Conservation (phyloP, 2,113 vertebrate genomes). For the Cyprinus carpio region DNA sequence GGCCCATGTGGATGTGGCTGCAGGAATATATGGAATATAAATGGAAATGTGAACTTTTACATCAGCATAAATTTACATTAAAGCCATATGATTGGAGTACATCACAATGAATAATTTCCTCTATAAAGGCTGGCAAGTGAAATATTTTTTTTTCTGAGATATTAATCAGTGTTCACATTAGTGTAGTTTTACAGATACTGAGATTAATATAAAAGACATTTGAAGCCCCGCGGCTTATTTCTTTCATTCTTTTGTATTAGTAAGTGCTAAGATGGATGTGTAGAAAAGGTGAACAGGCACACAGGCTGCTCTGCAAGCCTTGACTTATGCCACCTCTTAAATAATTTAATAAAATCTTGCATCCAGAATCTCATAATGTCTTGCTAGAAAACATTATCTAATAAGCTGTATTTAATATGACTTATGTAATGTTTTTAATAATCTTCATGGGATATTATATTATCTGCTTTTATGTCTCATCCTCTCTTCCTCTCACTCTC, state of each 20-base stretch:
- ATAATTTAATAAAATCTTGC: conserved; percentile 22
- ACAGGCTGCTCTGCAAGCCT: not conserved
- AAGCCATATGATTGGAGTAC: conserved; percentile 1
- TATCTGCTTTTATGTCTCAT: not conserved
- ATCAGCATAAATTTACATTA: conserved; percentile 38
- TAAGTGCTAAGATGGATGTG: conserved; percentile 8
- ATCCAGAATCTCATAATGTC: not conserved
- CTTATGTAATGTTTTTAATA: not conserved
- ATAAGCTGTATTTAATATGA: not conserved
- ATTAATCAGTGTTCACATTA: conserved; percentile 28
- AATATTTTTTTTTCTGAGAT: conserved; percentile 22
- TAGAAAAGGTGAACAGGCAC: not conserved
- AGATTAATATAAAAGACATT: not conserved
- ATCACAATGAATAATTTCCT: not conserved
- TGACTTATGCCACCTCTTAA: not conserved
- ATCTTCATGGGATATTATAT: conserved; percentile 15
- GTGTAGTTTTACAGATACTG: conserved; percentile 8
- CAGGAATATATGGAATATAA: conserved; percentile 44
- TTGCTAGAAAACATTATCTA: not conserved
- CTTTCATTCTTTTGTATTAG: conserved; percentile 28
- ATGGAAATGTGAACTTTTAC: conserved; percentile 52
- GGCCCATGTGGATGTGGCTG: conserved; percentile 38
- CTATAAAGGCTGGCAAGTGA: not conserved
- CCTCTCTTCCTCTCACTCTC: conserved; percentile 19
- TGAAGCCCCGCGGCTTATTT: conserved; percentile 4